A percentile compares a stretch with the other conserved stretches of the same genome.
phyloP scores from a whole-genome alignment of 37 sponge, comb jelly and placozoan genomes.

The Diacarnus erythraeanus region DNA sequence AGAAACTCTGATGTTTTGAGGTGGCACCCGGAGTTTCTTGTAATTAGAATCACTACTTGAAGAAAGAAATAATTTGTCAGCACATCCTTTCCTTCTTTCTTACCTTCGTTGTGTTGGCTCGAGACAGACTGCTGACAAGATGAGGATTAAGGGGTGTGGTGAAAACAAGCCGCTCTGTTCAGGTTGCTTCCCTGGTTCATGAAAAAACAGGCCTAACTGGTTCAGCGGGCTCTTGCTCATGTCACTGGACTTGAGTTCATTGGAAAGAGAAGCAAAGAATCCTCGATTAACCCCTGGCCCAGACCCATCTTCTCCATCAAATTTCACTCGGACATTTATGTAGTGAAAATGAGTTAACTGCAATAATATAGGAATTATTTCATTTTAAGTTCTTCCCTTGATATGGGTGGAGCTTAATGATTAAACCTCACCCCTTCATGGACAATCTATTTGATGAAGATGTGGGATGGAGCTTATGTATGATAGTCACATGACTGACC shows the following conservation, averaged over 20 bases:
- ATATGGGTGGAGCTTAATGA: too few relatives aligned
- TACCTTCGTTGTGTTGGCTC: constrained; percentile 5
- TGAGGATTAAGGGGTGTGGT: constrained; percentile 41
- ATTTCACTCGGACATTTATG: constrained; percentile 62
- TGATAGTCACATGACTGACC: constrained; percentile 45
- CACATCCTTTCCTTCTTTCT: too few relatives aligned
- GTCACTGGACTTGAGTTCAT: constrained; percentile 67
- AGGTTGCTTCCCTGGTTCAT: constrained; percentile 76
- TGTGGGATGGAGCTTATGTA: too few relatives aligned
- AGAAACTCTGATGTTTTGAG: too few relatives aligned
- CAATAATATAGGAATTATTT: too few relatives aligned
- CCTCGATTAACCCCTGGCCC: constrained; percentile 89
- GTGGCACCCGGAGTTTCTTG: too few relatives aligned
- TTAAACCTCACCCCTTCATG: too few relatives aligned
- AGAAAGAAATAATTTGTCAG: too few relatives aligned
- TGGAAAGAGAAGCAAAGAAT: constrained; percentile 79
- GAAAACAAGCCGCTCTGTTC: constrained; percentile 52
- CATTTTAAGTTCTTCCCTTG: too few relatives aligned
- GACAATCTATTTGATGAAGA: too few relatives aligned
- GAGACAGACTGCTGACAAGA: constrained; percentile 1
- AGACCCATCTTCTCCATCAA: constrained; percentile 88
- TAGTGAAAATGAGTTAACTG: constrained; percentile 61
- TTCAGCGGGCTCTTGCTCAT: constrained; percentile 25
- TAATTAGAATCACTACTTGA: too few relatives aligned
- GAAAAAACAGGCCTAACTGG: constrained; percentile 34